Conservation (phyloP, 2,888 invertebrate species). For the Bombyx huttoni region DNA sequence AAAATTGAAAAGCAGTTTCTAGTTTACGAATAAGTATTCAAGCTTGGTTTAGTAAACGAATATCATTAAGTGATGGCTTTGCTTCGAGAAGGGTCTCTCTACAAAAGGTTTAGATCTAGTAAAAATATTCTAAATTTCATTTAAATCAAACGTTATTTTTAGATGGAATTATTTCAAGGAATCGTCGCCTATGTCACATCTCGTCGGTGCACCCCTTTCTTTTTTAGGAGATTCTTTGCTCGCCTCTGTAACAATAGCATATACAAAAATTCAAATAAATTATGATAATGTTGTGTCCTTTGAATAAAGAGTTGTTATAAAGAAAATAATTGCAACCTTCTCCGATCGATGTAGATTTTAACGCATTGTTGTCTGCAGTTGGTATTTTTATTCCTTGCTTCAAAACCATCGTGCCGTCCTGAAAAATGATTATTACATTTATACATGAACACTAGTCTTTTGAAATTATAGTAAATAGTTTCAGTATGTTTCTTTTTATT, state of each 20-base stretch:
- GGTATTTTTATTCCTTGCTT: slow-evolving; percentile 62
- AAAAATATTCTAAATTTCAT: background rate
- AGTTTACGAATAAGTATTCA: too few species aligned
- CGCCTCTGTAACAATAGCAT: slow-evolving; percentile 18
- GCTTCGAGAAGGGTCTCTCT: too few species aligned
- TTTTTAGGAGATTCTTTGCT: slow-evolving; percentile 36
- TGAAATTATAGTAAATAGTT: too few species aligned
- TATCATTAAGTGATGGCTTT: too few species aligned
- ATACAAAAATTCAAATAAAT: slow-evolving; percentile 1
- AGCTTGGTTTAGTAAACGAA: too few species aligned
- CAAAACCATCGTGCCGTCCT: slow-evolving; percentile 66
- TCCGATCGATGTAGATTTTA: slow-evolving; percentile 34
- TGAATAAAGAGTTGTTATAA: background rate
- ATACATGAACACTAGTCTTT: too few species aligned
- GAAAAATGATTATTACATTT: slow-evolving; percentile 5
- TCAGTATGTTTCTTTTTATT: too few species aligned
- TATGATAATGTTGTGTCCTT: background rate
- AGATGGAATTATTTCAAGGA: slow-evolving; percentile 7
- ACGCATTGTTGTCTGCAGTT: slow-evolving; percentile 23
- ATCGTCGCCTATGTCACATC: slow-evolving; percentile 37
- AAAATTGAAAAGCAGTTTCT: too few species aligned
- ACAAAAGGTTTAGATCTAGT: background rate
- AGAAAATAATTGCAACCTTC: slow-evolving; percentile 19
- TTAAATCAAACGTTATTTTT: background rate
- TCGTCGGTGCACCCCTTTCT: slow-evolving; percentile 28